These are phyloP conservation scores for Flexamia atlantica DNA, from an alignment of 2,888 invertebrate genomes.

Conservation along the genomic window DNA sequence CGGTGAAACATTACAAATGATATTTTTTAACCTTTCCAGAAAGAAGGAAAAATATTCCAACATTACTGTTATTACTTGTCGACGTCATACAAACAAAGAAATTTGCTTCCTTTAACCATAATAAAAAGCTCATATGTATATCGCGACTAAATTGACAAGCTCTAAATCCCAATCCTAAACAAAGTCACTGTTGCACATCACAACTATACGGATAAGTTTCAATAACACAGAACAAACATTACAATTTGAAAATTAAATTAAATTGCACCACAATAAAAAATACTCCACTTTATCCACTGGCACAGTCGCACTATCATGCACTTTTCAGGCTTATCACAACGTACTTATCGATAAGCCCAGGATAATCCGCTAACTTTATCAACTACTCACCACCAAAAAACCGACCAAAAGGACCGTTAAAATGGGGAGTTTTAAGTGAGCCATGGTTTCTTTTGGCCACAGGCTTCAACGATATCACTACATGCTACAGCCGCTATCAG, in stretches of 20 bases:
- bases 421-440: constrained; percentile 42
- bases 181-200: background rate
- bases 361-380: constrained; percentile 15
- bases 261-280: background rate
- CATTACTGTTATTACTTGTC: no score
- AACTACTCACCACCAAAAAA: constrained; percentile 51
- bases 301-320: background rate
- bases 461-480: constrained; percentile 36
- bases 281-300: background rate
- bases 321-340: background rate
- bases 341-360: background rate
- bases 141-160: background rate
- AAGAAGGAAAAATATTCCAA: no score
- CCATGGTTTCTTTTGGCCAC: constrained; percentile 32
- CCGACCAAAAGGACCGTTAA: constrained; percentile 43
- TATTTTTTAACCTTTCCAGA: no score
- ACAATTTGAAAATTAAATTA: background rate
- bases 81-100: no score
- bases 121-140: no score
- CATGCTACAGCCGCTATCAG: constrained; percentile 21
- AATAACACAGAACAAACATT: background rate
- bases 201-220: background rate
- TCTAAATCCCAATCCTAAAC: background rate
- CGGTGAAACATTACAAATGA: no score
- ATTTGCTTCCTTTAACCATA: no score